Base-by-base conservation (phyloP, 2,113 vertebrate genomes). In the Toxotes jaculatrix region DNA sequence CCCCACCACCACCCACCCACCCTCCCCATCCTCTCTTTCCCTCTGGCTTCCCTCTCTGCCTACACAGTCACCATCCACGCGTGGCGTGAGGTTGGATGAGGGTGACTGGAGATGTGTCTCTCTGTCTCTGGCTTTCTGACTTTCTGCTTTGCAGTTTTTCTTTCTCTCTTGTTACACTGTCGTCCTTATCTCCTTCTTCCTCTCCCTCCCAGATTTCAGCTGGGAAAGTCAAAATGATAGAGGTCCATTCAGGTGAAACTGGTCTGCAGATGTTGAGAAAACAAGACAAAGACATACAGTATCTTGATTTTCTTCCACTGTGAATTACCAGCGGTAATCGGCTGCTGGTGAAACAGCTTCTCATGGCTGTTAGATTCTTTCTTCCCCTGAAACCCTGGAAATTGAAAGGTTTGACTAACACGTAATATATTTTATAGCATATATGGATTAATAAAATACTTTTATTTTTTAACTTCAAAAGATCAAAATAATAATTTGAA, bases 21-120 rank as follows among this genome's bases (percentile, higher is more conserved):
- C 73, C 81, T 34, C 31, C 83, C 84, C 71, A 68, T 34, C 43
- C 1, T 32, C 59, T 42, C 74, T 21, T 64, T 67, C 69, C 69
- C 74, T 74, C 56, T 21, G 51, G 77, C 68, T 77, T 70, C 60
- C 77, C 79, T 65, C 55, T 74, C 80, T 86, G 57, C 60, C 86
- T 79, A 89, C 80, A 86, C 86, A 84, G 77, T 87, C 87, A 19
- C 88, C 90, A 88, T 89, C 86, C 92, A 89, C 83, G 87, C 92
- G 86, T 91, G 86, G 87, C 82, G 80, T 76, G 82, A 90, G 91
- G 92, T 89, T 87, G 89, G 91, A 90, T 85, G 83, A 88, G 92
- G 92, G 86, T 92, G 91, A 92, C 72, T 89, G 88, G 85, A 89
- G 85, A 90, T 75, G 77, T 36, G 65, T 82, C 69, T 79, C 65